Conservation (phyloP, 2,113 vertebrate species). For the Myrmophylax atrothorax region DNA sequence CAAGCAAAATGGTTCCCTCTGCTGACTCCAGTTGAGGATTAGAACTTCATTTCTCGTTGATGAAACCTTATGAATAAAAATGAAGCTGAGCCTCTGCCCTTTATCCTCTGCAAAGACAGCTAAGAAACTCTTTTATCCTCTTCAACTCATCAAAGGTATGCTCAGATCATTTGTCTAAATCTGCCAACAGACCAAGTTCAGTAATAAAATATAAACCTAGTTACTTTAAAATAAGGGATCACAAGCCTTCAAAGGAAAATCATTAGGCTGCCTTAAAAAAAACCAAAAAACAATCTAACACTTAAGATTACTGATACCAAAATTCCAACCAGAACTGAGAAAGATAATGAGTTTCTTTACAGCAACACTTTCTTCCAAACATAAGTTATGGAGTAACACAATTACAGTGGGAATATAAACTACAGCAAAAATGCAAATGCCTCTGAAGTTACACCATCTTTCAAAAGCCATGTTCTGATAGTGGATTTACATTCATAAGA, state of each 20-base stretch:
- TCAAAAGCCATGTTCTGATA: not conserved
- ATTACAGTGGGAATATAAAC: not conserved
- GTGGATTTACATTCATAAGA: not conserved
- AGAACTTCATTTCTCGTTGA: not conserved
- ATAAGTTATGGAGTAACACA: not conserved
- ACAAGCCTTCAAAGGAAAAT: constrained; percentile 49
- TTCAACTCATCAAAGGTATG: constrained; percentile 44
- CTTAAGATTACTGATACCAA: not conserved
- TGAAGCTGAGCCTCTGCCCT: constrained; percentile 48
- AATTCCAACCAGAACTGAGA: not conserved
- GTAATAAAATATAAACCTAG: constrained; percentile 52
- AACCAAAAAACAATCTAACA: not conserved
- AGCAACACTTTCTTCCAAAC: not conserved
- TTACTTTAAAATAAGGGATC: constrained; percentile 33
- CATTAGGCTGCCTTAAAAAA: constrained; percentile 13
- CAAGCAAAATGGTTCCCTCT: not conserved
- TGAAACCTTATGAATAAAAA: constrained; percentile 60
- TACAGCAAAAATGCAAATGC: not conserved
- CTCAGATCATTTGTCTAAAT: constrained; percentile 55
- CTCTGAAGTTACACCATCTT: not conserved
- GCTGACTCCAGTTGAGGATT: constrained; percentile 2
- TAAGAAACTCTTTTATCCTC: constrained; percentile 49
- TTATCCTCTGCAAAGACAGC: constrained; percentile 57
- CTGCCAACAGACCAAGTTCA: constrained; percentile 44
- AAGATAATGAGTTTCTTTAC: not conserved